Evolutionary conservation across 2,888 invertebrate species (phyloP).

Genomic region (Anoplius nigerrimus): DNA sequence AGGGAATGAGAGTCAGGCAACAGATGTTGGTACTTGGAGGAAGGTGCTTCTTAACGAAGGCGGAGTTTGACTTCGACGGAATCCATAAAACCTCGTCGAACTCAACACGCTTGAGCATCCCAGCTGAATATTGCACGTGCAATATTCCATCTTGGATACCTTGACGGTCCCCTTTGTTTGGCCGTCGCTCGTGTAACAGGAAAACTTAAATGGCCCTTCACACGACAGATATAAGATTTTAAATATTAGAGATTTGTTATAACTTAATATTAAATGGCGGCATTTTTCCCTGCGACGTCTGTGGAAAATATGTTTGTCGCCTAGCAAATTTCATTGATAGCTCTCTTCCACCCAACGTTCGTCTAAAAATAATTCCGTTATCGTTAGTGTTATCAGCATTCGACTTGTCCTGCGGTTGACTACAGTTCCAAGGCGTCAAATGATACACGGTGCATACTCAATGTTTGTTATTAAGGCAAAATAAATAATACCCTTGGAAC

Average conservation of each 20-base stretch:
- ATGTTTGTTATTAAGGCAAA: slow-evolving; percentile 32
- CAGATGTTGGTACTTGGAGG: slow-evolving; percentile 39
- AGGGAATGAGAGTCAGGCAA: slow-evolving; percentile 29
- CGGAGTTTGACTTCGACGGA: slow-evolving; percentile 31
- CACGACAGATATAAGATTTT: no score
- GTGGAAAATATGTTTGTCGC: background rate
- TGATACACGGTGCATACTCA: slow-evolving; percentile 31
- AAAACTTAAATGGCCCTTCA: no score
- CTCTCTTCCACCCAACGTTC: slow-evolving; percentile 16
- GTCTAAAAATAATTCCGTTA: slow-evolving; percentile 51
- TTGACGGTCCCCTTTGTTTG: no score
- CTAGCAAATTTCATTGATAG: slow-evolving; percentile 1
- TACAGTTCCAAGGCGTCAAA: background rate
- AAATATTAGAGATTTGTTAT: no score
- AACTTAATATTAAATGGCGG: no score
- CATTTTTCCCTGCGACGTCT: background rate
- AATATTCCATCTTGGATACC: no score
- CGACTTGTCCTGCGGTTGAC: background rate
- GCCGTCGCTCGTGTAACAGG: no score
- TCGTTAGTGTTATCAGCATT: slow-evolving; percentile 54
- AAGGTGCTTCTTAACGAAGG: slow-evolving; percentile 31
- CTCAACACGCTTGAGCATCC: background rate
- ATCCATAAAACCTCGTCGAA: slow-evolving; percentile 44
- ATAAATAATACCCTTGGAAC: slow-evolving; percentile 57
- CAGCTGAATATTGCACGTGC: no score